These are phyloP conservation scores for Netelia inedita DNA, from an alignment of 2,888 invertebrate species.

Conservation along the genomic window DNA sequence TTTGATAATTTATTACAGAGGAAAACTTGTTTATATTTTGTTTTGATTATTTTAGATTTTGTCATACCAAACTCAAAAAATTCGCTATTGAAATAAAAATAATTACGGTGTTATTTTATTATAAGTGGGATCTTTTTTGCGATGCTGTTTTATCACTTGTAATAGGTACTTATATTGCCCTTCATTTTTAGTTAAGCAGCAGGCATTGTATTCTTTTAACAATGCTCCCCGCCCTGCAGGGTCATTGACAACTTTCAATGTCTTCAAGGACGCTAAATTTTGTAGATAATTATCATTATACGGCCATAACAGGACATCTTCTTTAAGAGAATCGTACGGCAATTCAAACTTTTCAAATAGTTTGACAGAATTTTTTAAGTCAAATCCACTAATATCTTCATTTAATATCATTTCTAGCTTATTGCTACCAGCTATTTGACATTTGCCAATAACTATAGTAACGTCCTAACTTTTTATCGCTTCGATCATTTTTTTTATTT, in stretches of 20 bases:
- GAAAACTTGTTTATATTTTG: constrained; percentile 1
- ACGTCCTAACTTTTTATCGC: constrained; percentile 10
- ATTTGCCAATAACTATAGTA: too few species aligned
- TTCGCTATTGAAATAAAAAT: too few species aligned
- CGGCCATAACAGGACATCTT: constrained; percentile 16
- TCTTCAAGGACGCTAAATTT: constrained; percentile 20
- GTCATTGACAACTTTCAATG: constrained; percentile 26
- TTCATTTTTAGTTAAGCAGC: constrained; percentile 17
- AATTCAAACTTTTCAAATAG: constrained; percentile 2
- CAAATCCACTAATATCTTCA: not conserved
- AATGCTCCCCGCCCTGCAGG: constrained; percentile 44
- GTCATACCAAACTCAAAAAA: too few species aligned
- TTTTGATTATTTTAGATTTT: not conserved
- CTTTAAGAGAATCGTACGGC: constrained; percentile 28
- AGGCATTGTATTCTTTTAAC: constrained; percentile 36
- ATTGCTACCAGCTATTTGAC: not conserved
- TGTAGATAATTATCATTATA: constrained; percentile 12
- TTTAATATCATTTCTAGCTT: not conserved
- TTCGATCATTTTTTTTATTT: constrained; percentile 19
- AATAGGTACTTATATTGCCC: constrained; percentile 38
- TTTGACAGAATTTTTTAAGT: not conserved
- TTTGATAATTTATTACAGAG: not conserved
- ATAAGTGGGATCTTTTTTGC: constrained; percentile 22
- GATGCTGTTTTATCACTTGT: constrained; percentile 23
- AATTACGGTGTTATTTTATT: constrained; percentile 21